Base-by-base conservation (phyloP, 2,113 vertebrate species). In the Eubucco bourcierii region DNA sequence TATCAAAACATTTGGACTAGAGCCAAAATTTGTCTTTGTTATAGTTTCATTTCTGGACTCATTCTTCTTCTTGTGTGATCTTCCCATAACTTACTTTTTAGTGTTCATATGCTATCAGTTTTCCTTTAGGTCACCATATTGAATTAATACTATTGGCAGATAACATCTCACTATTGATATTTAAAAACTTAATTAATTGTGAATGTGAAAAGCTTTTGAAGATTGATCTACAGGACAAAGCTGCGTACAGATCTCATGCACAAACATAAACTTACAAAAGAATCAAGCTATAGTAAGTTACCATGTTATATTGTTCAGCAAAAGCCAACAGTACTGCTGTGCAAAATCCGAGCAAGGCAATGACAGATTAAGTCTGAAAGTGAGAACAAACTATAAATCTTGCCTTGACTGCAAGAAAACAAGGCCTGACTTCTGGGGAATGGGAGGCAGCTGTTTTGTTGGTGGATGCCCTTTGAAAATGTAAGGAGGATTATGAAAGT, bases 1-100 rank as follows among this genome's bases (percentile, higher is more conserved):
- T 6, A 11, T 33, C 56, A 10, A 50, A 72, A 25, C 27, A 3
- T 15, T 66, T 84, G 47, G 52, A 3, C 8, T 24, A 2, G 0
- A 1, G n/a, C 52, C 75, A 91, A 60, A 8, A 11, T 20, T 15
- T 34, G 11, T 37, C 39, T 39, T 34, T 61, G 2, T 31, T 75
- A 4, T 34, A 25, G 46, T 2, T 50, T 5, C 53, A 18, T 50
- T 64, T 55, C 33, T 21, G 44, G 77, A 52, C 39, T 76, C 2
- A 0, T 21, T 75, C 5, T 13, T 52, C 50, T 39, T 12, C 46
- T n/a, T 44, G 10, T 25, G 21, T 53, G n/a, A 60, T 55, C 52
- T 61, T 84, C 39, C 15, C 23, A 60, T 41, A 4, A 4, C 28
- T 25, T 78, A n/a, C 9, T 55, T 75, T 68, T 50, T 46, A 2